Conservation (phyloP, 2,113 vertebrate species). For the Ameiurus melas region DNA sequence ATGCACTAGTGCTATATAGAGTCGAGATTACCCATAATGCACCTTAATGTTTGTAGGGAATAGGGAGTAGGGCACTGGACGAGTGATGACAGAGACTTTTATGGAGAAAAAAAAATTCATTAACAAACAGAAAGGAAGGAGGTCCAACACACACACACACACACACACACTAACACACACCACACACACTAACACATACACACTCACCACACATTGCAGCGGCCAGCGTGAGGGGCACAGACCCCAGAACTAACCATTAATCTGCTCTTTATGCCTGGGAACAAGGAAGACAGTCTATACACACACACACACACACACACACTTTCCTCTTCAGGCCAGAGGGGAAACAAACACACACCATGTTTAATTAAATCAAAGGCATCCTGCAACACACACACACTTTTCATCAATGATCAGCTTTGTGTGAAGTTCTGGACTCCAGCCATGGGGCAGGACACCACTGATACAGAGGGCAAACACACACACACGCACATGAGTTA, state of each 20-base stretch:
- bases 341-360: slow-evolving; percentile 61
- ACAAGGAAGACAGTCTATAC: neutral
- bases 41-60: neutral
- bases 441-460: slow-evolving; percentile 67
- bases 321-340: slow-evolving; percentile 42
- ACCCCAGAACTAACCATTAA: slow-evolving; percentile 36
- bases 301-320: slow-evolving; percentile 16
- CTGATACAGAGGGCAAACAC: slow-evolving; percentile 37
- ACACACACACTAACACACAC: slow-evolving; percentile 20
- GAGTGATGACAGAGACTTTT: neutral
- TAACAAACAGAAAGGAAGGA: neutral
- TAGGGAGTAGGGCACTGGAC: neutral
- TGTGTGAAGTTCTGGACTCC: slow-evolving; percentile 63
- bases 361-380: slow-evolving; percentile 66
- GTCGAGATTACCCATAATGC: neutral
- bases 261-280: slow-evolving; percentile 25
- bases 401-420: slow-evolving; percentile 67
- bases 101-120: neutral
- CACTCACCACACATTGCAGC: neutral
- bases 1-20: neutral
- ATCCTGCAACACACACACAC: slow-evolving; percentile 51
- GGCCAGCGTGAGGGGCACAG: neutral
- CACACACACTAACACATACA: slow-evolving; percentile 12
- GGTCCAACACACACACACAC: neutral
- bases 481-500: slow-evolving; percentile 41